Percentiles rank a stretch among this genome's conserved stretches.
Conservation (phyloP, 2,797 vertebrate genomes). For the Fistularia commersonii region DNA sequence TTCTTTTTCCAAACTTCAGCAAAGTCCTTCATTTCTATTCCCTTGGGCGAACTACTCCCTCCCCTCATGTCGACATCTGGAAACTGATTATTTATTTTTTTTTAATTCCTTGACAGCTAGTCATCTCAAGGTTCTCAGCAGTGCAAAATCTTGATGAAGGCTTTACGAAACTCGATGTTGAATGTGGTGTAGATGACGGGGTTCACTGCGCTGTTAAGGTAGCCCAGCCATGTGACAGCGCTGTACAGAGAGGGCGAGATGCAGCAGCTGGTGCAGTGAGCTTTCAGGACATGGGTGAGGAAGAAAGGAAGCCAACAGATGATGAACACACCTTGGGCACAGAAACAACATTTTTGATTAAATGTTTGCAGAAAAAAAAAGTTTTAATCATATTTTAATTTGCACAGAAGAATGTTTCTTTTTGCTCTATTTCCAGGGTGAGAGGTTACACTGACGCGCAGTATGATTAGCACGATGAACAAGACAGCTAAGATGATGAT, state of each 20-base stretch:
- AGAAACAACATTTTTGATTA: background rate
- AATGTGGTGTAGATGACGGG: slow-evolving; percentile 80
- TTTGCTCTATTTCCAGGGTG: no score
- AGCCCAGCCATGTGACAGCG: slow-evolving; percentile 76
- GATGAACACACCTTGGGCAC: slow-evolving; percentile 74
- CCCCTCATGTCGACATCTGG: background rate
- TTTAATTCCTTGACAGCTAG: slow-evolving; percentile 1
- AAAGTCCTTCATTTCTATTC: background rate
- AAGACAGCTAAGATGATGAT: no score
- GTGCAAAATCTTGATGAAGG: slow-evolving; percentile 79
- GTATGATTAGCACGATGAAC: no score
- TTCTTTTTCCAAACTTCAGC: no score
- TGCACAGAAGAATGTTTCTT: no score
- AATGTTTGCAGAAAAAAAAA: background rate
- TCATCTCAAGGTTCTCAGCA: slow-evolving; percentile 55
- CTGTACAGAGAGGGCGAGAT: slow-evolving; percentile 75
- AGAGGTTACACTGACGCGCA: no score
- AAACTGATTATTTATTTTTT: background rate
- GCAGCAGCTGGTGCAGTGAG: slow-evolving; percentile 77
- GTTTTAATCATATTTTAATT: background rate
- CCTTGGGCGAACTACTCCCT: background rate
- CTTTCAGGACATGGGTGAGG: slow-evolving; percentile 76
- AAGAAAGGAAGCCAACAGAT: slow-evolving; percentile 83
- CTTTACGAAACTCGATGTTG: slow-evolving; percentile 78
- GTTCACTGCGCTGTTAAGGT: slow-evolving; percentile 78